Percentiles rank a stretch among this genome's conserved stretches.
phyloP scores from a whole-genome alignment of 1,140 invertebrate genomes.

The Drosophila tsacasi region DNA sequence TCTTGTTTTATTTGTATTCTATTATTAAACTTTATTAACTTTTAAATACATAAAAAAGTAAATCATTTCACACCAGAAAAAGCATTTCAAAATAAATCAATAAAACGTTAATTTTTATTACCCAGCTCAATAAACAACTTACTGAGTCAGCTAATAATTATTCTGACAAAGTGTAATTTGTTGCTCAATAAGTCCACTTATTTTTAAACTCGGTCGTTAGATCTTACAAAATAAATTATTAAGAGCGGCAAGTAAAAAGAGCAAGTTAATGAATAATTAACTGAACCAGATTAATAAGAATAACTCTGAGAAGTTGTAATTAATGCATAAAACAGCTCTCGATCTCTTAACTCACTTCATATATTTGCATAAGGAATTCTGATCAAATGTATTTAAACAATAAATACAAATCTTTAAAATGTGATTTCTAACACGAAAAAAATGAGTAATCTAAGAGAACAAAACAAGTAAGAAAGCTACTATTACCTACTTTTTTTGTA shows the following conservation, averaged over 20 bases:
- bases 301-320: background rate
- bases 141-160: background rate
- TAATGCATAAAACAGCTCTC: background rate
- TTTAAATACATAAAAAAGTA: no score
- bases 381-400: background rate
- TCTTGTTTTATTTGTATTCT: background rate
- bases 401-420: no score
- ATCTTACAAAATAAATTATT: background rate
- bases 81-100: background rate
- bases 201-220: background rate
- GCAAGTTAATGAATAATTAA: constrained; percentile 1
- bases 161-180: background rate
- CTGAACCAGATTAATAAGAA: background rate
- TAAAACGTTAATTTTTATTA: background rate
- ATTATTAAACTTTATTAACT: background rate
- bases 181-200: constrained; percentile 13
- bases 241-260: background rate
- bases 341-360: background rate
- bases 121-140: background rate
- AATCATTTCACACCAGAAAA: no score
- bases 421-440: no score
- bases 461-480: no score
- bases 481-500: no score
- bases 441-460: no score
- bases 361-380: background rate